A percentile compares a stretch with the other conserved stretches of the same genome.
These are phyloP conservation scores for Mionectes macconnelli DNA, from an alignment of 2,113 vertebrate species.

Conservation along the genomic window DNA sequence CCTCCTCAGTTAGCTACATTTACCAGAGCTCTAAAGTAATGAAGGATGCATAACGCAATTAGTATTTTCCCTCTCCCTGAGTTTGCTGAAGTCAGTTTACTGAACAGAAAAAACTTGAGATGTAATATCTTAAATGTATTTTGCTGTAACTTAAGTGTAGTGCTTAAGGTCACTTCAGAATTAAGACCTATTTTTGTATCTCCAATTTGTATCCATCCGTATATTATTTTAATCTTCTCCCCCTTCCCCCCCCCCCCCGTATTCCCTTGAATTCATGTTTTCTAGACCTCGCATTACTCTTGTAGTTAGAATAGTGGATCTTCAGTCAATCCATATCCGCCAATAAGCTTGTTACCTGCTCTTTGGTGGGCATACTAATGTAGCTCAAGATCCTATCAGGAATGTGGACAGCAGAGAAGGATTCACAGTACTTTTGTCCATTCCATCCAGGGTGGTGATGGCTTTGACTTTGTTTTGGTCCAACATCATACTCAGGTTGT, in stretches of 20 bases:
- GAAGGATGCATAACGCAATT: not conserved
- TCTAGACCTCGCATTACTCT: not conserved
- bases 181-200: not conserved
- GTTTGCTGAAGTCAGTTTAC: not conserved
- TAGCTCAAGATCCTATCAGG: not conserved
- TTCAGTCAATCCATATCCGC: not conserved
- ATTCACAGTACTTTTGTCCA: not conserved
- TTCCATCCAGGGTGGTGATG: not conserved
- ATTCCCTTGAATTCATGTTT: not conserved
- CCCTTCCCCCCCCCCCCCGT: rapidly evolving
- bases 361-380: not conserved
- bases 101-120: not conserved
- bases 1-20: not conserved
- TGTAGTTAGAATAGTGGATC: not conserved
- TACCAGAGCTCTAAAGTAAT: not conserved
- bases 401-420: not conserved
- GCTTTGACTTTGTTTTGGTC: not conserved
- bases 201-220: not conserved
- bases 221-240: rapidly evolving
- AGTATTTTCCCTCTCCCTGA: not conserved
- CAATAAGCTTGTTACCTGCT: not conserved
- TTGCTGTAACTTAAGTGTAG: not conserved
- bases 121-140: not conserved
- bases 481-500: not conserved
- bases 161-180: not conserved